Base-by-base conservation (phyloP, 2,888 invertebrate species). In the Lutraria lutraria region DNA sequence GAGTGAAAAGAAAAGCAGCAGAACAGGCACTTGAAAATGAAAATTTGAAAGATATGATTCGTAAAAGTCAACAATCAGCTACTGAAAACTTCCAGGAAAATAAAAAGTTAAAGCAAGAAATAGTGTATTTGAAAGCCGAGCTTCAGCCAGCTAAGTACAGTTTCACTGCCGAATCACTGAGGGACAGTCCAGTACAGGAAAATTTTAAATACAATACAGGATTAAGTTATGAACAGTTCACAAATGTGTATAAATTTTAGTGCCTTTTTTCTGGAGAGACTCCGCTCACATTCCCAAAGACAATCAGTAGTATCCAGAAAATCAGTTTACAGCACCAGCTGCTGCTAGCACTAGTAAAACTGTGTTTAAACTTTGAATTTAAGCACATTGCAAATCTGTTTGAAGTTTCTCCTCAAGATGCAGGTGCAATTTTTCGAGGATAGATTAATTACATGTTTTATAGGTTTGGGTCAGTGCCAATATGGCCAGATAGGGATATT, bases 371-470 rank as follows among this genome's bases (percentile, higher is more conserved):
- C 72, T 88, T 88, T 68, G 82, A 88, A 29, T 87, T 90, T 16
- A 88, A 90, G 81, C 90, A 91, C 63, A 16, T 91, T 3, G 89
- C 86, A 15, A 81, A 86, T 68, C 16, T 83, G 16, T 92, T 91
- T 63, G 19, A 84, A 15, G 56, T 91, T 1, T 88, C 86, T 25
- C 81, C 84, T 34, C 87, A 89, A 72, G 85, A 88, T 76, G 81
- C 89, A 52, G 87, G 91, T 21, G 81, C 81, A 19, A 43, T 90
- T 25, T 91, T 92, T 60, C 56, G 87, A 56, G 60, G 63, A 34
- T 91, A 88, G 88, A 88, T 93, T 29, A 86, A 87, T 68, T 85
- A 88, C 56, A 92, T 91, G 93, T 93, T 88, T 72, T 85, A 72
- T 43, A 85, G 88, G 53, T 89, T 91, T 82, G 93, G 91, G 15